Evolutionary conservation across 2,797 vertebrate species (phyloP), one percentile per base, ranked within the genome.

Genomic region (Melanotaenia boesemani): DNA sequence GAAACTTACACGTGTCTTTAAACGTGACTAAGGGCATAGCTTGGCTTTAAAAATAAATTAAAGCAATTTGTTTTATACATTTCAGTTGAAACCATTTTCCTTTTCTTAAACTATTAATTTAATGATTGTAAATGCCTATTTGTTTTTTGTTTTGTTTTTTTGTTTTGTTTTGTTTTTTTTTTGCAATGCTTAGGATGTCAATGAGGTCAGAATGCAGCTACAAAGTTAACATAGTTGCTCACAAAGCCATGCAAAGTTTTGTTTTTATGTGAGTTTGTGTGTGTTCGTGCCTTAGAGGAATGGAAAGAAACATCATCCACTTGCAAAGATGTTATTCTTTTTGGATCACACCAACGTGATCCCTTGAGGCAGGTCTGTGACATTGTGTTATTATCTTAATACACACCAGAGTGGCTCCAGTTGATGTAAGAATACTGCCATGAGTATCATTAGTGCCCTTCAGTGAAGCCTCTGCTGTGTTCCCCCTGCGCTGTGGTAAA

Each of bases 341-440:
- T 59, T 36, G 59, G 30, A 18, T 10, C 59, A 37, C 56, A 22
- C n/a, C 5, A 39, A 11, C 11, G 46, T 16, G 46, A 12, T 0
- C 20, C 22, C 9, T 16, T 3, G 18, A 54, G 54, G 36, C 2
- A 0, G 16, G 20, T 56, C 9, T 13, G 5, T 61, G 18, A 15
- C 16, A 28, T 39, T n/a, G 48, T 20, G 20, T 7, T 50, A 22
- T 50, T n/a, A 15, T 11, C 7, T 67, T 48, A 63, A 13, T 30
- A n/a, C 20, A 6, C 4, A 22, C 22, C 24, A 6, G 1, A 52
- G 6, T 13, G n/a, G 13, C 48, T 34, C 16, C 36, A 37, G 55
- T 62, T 78, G 59, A 74, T 79, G 73, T 72, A 54, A 81, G 30
- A 20, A 58, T 0, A 62, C 56, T 52, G 62, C 57, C 66, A 72